phyloP scores from a whole-genome alignment of 2,113 vertebrate species.

The Serinus canaria region DNA sequence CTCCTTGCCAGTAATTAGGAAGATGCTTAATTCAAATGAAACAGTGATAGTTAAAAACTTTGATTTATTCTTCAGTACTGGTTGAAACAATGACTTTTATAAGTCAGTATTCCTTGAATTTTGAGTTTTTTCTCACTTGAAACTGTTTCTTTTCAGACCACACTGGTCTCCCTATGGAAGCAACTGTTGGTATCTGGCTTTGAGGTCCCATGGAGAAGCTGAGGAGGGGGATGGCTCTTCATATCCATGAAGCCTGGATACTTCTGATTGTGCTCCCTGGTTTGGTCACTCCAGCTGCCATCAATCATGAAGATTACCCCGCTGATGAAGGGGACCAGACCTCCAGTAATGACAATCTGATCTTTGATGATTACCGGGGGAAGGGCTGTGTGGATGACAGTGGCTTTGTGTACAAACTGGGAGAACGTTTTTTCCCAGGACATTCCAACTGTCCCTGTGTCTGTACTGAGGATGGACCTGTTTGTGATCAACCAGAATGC shows the following conservation, averaged over 20 bases:
- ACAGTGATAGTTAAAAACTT: not conserved
- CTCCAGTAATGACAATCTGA: constrained; percentile 88
- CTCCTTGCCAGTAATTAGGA: not conserved
- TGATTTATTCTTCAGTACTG: not conserved
- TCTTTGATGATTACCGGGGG: constrained; percentile 97
- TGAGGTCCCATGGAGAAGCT: constrained; percentile 75
- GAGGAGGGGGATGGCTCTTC: constrained; percentile 91
- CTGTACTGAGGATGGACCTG: constrained; percentile 97
- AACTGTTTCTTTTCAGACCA: constrained; percentile 72
- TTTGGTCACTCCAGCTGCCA: constrained; percentile 82
- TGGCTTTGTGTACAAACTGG: constrained; percentile 97
- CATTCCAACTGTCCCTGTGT: constrained; percentile 98
- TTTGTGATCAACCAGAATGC: constrained; percentile 98
- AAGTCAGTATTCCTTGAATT: not conserved
- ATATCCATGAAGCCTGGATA: constrained; percentile 83
- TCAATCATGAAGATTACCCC: constrained; percentile 90
- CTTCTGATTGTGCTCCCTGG: constrained; percentile 85
- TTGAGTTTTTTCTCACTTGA: constrained; percentile 50
- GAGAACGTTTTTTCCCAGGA: constrained; percentile 96
- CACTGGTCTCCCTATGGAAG: constrained; percentile 77
- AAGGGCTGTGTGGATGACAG: constrained; percentile 99
- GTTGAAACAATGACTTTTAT: not conserved
- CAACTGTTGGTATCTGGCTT: constrained; percentile 67
- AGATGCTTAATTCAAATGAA: not conserved
- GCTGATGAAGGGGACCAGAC: constrained; percentile 91